Evolutionary conservation across 2,797 vertebrate genomes (phyloP).

Genomic region (Euthynnus affinis): DNA sequence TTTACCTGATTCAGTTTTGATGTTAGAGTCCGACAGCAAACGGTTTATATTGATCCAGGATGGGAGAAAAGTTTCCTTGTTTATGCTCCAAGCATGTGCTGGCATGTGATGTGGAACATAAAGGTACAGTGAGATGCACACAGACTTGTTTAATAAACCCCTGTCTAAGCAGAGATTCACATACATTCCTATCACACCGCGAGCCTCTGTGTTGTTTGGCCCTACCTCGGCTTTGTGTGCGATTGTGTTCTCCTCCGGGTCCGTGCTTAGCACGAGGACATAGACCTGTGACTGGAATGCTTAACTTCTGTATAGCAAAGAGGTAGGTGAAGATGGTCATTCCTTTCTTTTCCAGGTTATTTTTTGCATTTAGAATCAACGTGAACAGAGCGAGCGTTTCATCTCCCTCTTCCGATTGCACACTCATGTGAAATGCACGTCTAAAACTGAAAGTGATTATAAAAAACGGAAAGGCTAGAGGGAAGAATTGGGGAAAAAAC

Average conservation of each 20-base stretch:
- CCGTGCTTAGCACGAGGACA: neutral
- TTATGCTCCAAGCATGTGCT: neutral
- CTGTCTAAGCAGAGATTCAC: neutral
- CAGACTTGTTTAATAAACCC: neutral
- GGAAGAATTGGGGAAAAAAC: neutral
- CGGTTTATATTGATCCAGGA: neutral
- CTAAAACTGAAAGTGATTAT: constrained; percentile 9
- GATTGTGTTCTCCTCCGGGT: neutral
- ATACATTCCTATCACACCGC: neutral
- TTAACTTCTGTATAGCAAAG: neutral
- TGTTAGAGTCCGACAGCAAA: neutral
- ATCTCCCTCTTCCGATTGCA: constrained; percentile 16
- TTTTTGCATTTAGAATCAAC: neutral
- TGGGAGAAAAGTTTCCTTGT: neutral
- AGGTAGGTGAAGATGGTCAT: neutral
- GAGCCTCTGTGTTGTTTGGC: neutral
- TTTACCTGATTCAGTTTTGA: neutral
- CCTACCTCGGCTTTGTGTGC: neutral
- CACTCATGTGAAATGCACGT: neutral
- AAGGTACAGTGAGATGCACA: neutral
- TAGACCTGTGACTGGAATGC: neutral
- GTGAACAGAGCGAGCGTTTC: neutral
- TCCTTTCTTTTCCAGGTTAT: neutral
- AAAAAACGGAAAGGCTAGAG: constrained; percentile 27
- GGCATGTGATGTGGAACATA: too few species aligned